Evolutionary conservation across 2,888 invertebrate genomes (phyloP), one percentile per base, ranked within the genome.

Genomic region (Heliconius sara): DNA sequence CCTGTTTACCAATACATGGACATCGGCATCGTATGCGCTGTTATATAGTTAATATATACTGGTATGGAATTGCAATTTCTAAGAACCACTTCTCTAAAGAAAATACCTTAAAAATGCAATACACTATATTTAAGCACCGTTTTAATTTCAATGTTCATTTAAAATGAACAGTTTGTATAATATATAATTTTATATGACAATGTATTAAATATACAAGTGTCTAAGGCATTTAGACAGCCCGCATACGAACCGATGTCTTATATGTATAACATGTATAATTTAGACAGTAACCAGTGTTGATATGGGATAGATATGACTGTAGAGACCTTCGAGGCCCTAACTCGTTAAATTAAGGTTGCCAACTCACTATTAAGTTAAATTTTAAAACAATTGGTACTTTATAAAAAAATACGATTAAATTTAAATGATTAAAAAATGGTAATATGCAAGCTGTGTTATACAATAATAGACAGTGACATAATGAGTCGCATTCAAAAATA

Each of bases 291-390:
- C 84, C 84, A 86, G 85, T 88, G 86, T 86, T 84, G 89, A 91
- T 90, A 91, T 89, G 89, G 86, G 86, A 88, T 85, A 88, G 90
- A 88, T 86, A 89, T 86, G 84, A 83, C 79, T 82, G 82, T 81
- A 78, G 83, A 72, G 72, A n/a, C 27, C 57, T 47, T 39, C 4
- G 25, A 73, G 73, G 39, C 60, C 85, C 81, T 80, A 85, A 85
- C 83, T 82, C 83, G 85, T 84, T 85, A 84, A 84, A 84, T 19
- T 66, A 75, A 30, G 43, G 66, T 75, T 75, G 65, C 75, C 75
- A 75, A 75, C 75, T 47, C 34, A 73, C 34, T 57, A n/a, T 2
- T 12, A 60, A 60, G 34, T 30, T 34, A 30, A 60, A 60, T n/a
- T 52, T 72, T 72, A 72, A 65, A 65, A 43, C 19, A 52, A 10